Evolutionary conservation across 2,888 invertebrate genomes (phyloP), one percentile per base, ranked within the genome.

Genomic region (Bimastos eiseni): DNA sequence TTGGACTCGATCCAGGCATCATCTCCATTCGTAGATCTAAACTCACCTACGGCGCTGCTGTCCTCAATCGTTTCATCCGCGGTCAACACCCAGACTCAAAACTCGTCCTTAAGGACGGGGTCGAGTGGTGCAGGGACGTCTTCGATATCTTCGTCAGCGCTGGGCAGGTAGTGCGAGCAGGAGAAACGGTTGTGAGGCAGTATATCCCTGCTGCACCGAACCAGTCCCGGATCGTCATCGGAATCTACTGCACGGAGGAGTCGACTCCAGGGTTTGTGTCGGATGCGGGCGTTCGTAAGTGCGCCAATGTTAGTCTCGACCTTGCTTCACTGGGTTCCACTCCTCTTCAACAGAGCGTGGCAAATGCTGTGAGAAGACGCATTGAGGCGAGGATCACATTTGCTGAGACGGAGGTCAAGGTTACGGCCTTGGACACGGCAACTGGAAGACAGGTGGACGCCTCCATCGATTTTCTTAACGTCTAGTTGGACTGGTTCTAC

Each of bases 181-280:
- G 88, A n/a, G 89, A 91, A 36, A 49, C 84, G n/a, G 91, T 91
- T 24, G 90, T 89, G 33, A 88, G 91, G n/a, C 55, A 83, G 49
- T 91, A 91, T 30, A 90, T 89, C 2, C 96, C 96, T 0, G 96
- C 96, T 17, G 95, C 95, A 86, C 92, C 94, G n/a, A 94, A 94
- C 17, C 96, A 96, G 93, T 94, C 94, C 21, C 94, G 94, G 38
- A 96, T 95, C 92, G 95, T 96, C 83, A 95, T 96, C 91, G 95
- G 96, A 92, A 95, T 96, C 90, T 96, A 96, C 93, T 95, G 95
- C 91, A 94, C 95, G 3, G 95, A 96, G 44, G 93, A 94, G 21
- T 94, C 95, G 24, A 94, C 95, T 83, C 95, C 95, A 0, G 93
- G 94, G 93, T 96, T 96, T 93, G 95, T 96, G 91, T 96, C 96